Percentiles rank a stretch among this genome's conserved stretches.
phyloP scores from a whole-genome alignment of 2,113 vertebrate species.

The Phylloscopus trochilus region DNA sequence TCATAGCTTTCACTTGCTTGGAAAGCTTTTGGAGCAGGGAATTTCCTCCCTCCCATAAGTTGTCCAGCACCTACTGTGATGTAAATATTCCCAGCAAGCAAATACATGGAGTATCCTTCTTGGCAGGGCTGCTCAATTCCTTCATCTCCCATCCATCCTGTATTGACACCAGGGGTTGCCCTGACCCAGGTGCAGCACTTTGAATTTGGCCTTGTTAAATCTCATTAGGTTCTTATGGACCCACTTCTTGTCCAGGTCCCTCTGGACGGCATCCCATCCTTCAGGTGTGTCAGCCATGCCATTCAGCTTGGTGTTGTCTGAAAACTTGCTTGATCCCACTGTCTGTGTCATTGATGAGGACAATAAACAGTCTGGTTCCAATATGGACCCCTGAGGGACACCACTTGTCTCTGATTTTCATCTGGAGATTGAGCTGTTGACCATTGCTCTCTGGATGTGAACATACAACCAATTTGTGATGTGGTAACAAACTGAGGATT shows the following conservation, averaged over 20 bases:
- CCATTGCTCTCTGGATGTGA: neutral
- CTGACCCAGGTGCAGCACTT: neutral
- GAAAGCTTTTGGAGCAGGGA: neutral
- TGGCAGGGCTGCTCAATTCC: neutral
- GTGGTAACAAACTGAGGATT: neutral
- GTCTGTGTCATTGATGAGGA: neutral
- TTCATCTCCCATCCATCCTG: neutral
- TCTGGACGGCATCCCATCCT: neutral
- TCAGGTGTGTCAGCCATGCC: neutral
- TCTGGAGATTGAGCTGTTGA: neutral
- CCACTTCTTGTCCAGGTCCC: neutral
- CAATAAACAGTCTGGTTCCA: neutral
- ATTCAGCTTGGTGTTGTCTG: neutral
- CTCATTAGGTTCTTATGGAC: neutral
- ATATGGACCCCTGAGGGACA: accelerated
- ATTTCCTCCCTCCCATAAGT: neutral
- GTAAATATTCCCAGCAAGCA: neutral
- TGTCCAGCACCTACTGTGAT: neutral
- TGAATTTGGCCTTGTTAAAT: neutral
- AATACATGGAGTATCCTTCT: neutral
- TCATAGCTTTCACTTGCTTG: neutral
- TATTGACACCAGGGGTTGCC: neutral
- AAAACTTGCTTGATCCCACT: neutral
- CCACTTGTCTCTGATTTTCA: accelerated
- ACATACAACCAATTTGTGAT: neutral